These are phyloP conservation scores for Hippotragus niger DNA, from an alignment of 2,113 vertebrate species.

Conservation along the genomic window DNA sequence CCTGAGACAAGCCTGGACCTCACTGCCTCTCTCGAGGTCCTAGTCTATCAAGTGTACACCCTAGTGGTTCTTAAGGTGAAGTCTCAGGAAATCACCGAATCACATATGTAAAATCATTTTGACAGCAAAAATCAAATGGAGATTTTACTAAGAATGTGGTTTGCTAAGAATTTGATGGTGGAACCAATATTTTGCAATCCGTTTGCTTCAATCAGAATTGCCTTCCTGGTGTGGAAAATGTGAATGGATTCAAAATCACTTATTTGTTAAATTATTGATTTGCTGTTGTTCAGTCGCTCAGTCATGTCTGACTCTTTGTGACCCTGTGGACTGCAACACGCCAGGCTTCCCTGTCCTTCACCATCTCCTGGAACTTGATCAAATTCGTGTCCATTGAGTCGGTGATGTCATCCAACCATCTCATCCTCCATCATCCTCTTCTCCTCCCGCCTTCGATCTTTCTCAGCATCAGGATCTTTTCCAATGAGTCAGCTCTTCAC, in stretches of 20 bases:
- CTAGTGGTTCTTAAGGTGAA: neutral
- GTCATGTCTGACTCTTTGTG: neutral
- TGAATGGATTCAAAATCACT: neutral
- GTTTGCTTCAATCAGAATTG: neutral
- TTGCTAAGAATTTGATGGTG: neutral
- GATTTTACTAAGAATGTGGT: neutral
- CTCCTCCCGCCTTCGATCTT: neutral
- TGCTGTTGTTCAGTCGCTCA: neutral
- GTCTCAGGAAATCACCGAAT: neutral
- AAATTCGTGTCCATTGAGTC: neutral
- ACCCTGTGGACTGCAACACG: neutral
- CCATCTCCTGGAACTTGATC: neutral
- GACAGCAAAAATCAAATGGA: neutral
- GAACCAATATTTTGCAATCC: neutral
- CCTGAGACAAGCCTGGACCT: rapidly evolving
- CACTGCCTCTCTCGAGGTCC: rapidly evolving
- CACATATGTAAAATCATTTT: too few species aligned
- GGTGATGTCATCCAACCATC: neutral
- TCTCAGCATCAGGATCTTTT: neutral
- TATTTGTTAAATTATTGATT: neutral
- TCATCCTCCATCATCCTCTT: neutral
- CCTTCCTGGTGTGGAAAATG: neutral
- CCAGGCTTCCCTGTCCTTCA: neutral
- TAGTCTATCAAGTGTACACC: neutral
- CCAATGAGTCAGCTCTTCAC: neutral